Percentiles rank a stretch among this genome's conserved stretches.
Evolutionary conservation across 2,888 invertebrate species (phyloP).

Genomic region (Caradrina kadenii): DNA sequence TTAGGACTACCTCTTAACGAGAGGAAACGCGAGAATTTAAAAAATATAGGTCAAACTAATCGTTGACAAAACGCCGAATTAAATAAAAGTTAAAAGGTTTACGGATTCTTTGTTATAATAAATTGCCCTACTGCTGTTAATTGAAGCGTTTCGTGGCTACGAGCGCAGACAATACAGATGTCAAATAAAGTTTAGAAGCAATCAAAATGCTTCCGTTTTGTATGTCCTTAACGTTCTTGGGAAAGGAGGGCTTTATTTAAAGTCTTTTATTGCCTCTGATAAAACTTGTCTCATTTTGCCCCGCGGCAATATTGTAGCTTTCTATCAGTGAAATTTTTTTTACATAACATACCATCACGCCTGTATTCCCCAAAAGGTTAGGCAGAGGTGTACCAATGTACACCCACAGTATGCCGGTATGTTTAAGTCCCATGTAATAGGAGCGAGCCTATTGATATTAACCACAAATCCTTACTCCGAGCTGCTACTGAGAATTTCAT

Average conservation of each 20-base stretch:
- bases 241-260: not conserved
- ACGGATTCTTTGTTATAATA: conserved; percentile 45
- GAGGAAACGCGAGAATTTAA: conserved; percentile 31
- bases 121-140: conserved; percentile 33
- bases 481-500: no score
- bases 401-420: no score
- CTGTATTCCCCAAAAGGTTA: no score
- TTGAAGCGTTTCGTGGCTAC: conserved; percentile 28
- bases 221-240: not conserved
- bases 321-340: no score
- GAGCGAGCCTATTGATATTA: no score
- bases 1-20: not conserved
- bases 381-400: no score
- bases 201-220: conserved; percentile 29
- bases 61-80: conserved; percentile 33
- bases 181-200: conserved; percentile 32
- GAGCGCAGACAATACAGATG: conserved; percentile 34
- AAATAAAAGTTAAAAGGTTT: conserved; percentile 35
- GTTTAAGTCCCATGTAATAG: no score
- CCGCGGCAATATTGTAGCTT: no score
- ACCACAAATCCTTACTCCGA: no score
- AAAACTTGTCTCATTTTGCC: no score
- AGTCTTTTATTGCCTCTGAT: no score
- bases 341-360: no score
- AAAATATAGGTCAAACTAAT: conserved; percentile 43